Conservation (phyloP, 2,888 invertebrate genomes). For the Eremobia ochroleuca region DNA sequence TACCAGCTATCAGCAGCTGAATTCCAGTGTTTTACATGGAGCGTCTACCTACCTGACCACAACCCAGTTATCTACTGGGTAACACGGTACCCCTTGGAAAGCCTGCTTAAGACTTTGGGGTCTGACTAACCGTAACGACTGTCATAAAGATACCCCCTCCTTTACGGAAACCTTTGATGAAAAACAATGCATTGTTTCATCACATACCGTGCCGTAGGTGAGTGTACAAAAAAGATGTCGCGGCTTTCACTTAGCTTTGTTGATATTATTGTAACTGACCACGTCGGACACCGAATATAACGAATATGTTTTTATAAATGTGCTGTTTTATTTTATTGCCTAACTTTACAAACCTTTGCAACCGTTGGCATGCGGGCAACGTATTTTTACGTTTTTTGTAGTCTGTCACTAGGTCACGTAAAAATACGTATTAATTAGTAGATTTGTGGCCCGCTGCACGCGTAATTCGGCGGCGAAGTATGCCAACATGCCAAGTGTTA, state of each 20-base stretch:
- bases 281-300: conserved; percentile 75
- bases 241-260: conserved; percentile 71
- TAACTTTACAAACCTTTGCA: not conserved
- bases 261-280: conserved; percentile 69
- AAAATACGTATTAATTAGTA: no score
- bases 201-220: conserved; percentile 8
- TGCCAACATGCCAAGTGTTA: no score
- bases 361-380: no score
- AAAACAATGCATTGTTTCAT: conserved; percentile 14
- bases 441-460: no score
- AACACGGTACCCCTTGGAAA: not conserved
- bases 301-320: conserved; percentile 77
- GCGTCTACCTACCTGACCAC: not conserved
- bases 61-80: not conserved
- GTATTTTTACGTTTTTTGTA: no score
- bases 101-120: not conserved
- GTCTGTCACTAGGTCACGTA: no score
- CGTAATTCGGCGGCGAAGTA: no score
- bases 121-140: not conserved
- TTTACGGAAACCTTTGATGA: not conserved
- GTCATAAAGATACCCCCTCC: not conserved
- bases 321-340: conserved; percentile 67
- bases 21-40: no score
- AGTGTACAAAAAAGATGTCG: conserved; percentile 62
- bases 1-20: no score